phyloP scores from a whole-genome alignment of 2,113 vertebrate species.

The Micronycteris hirsuta region DNA sequence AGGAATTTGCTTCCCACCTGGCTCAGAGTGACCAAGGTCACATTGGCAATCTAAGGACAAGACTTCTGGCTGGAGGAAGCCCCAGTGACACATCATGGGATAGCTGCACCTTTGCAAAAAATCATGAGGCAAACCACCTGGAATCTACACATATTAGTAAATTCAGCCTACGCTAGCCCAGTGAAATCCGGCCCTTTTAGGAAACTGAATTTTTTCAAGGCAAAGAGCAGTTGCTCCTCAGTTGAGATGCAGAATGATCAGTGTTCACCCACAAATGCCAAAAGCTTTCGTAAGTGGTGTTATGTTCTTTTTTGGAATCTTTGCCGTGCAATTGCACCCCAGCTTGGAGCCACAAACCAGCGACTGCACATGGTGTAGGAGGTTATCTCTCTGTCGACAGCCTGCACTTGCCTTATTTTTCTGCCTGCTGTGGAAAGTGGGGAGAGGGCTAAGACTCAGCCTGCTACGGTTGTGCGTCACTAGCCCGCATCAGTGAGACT shows the following conservation, averaged over 20 bases:
- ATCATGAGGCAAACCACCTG: slow-evolving; percentile 7
- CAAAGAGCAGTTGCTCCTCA: slow-evolving; percentile 36
- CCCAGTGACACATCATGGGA: not conserved
- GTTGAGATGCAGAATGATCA: slow-evolving; percentile 10
- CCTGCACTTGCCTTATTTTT: not conserved
- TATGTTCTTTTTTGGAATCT: not conserved
- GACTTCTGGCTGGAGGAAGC: not conserved
- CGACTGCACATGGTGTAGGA: not conserved
- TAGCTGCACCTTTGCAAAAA: not conserved
- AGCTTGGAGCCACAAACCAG: not conserved
- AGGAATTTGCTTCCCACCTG: not conserved
- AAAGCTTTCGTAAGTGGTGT: slow-evolving; percentile 15
- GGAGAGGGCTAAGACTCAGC: not conserved
- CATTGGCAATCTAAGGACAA: not conserved
- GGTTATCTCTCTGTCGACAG: slow-evolving; percentile 6
- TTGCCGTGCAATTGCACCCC: not conserved
- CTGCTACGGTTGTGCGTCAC: not conserved
- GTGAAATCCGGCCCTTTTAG: not conserved
- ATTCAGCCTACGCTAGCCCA: not conserved
- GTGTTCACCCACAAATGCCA: slow-evolving; percentile 8
- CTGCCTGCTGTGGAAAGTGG: not conserved
- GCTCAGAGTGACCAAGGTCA: not conserved
- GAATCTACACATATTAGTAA: not conserved
- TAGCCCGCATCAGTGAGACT: not conserved
- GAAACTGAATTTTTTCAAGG: slow-evolving; percentile 21